Evolutionary conservation across 1,140 invertebrate genomes (phyloP).

Genomic region (Drosophila bipectinata): DNA sequence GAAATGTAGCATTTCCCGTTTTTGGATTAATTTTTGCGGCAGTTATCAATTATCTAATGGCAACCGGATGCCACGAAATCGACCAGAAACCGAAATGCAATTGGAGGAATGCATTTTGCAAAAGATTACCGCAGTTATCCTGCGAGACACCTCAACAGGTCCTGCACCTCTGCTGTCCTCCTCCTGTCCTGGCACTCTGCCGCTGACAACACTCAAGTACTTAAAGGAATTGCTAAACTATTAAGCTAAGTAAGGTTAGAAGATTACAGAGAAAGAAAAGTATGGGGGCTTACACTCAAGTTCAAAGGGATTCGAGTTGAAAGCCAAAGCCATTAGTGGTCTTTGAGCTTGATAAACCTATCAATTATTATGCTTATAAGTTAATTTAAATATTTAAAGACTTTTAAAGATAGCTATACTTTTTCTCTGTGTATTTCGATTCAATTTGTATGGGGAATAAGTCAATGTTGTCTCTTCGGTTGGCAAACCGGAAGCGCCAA

Average conservation of each 20-base stretch:
- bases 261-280: neutral
- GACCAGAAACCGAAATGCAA: constrained; percentile 7
- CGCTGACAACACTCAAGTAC: constrained; percentile 32
- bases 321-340: neutral
- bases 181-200: neutral
- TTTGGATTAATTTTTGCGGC: neutral
- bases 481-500: constrained; percentile 40
- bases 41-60: constrained; percentile 20
- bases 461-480: constrained; percentile 43
- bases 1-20: neutral
- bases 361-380: too few relatives aligned
- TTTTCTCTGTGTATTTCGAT: neutral
- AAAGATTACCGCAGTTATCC: constrained; percentile 1
- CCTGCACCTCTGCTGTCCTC: neutral
- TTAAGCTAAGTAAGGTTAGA: constrained; percentile 30
- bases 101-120: constrained; percentile 25
- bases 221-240: constrained; percentile 57
- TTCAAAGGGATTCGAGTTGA: neutral
- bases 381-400: too few relatives aligned
- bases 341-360: neutral
- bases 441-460: constrained; percentile 26
- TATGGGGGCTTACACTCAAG: too few relatives aligned
- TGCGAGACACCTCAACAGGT: neutral
- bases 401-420: neutral
- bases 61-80: neutral